Percentiles rank a stretch among this genome's conserved stretches.
phyloP scores from a whole-genome alignment of 2,113 vertebrate genomes.

The Shinisaurus crocodilurus region DNA sequence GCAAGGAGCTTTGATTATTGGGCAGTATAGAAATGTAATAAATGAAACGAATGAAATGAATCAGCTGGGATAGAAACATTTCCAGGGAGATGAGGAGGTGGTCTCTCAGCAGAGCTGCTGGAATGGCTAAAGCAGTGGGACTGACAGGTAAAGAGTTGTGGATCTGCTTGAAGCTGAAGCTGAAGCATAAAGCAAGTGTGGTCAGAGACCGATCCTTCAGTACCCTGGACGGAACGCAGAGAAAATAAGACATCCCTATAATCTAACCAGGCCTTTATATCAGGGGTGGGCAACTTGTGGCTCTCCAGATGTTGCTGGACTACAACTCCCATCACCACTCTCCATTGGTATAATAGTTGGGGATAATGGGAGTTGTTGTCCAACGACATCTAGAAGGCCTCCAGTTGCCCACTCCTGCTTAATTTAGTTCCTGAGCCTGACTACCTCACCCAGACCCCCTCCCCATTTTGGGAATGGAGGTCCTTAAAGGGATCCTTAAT shows the following conservation, averaged over 20 bases:
- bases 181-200: not conserved
- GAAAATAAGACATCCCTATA: not conserved
- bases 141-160: not conserved
- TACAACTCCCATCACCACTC: not conserved
- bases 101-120: too few relatives aligned
- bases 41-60: too few relatives aligned
- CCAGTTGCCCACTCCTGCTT: not conserved
- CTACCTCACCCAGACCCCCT: not conserved
- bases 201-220: not conserved
- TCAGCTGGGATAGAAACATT: too few relatives aligned
- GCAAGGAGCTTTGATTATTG: too few relatives aligned
- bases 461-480: not conserved
- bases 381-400: not conserved
- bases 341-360: not conserved
- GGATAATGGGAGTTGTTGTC: not conserved
- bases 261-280: not conserved
- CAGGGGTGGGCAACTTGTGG: not conserved
- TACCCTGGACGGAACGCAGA: too few relatives aligned
- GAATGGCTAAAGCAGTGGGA: not conserved
- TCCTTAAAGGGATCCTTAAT: not conserved
- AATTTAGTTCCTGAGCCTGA: not conserved
- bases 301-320: not conserved
- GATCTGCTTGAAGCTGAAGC: not conserved
- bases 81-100: too few relatives aligned
- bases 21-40: too few relatives aligned